Conservation (phyloP, 2,888 invertebrate genomes). For the Galeruca laticollis region DNA sequence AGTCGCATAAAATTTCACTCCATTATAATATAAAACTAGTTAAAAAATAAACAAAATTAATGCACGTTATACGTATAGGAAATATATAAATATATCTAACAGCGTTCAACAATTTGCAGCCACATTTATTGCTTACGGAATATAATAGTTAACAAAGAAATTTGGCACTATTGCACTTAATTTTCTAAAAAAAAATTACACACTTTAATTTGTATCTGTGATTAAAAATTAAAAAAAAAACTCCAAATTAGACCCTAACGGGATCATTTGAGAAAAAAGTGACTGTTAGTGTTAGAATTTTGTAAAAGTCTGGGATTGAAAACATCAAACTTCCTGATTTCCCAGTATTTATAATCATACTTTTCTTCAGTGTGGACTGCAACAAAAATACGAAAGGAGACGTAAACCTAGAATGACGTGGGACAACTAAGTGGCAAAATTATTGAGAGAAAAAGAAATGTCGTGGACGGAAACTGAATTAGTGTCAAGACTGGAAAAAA, state of each 20-base stretch:
- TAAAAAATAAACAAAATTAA: constrained; percentile 47
- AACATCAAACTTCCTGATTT: no score
- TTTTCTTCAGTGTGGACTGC: no score
- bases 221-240: neutral
- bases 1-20: constrained; percentile 53
- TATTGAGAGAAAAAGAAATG: no score
- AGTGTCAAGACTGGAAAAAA: no score
- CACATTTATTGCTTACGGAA: constrained; percentile 47
- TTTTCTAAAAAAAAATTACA: constrained; percentile 21
- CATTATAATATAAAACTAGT: constrained; percentile 51
- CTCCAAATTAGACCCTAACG: neutral
- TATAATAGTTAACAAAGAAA: constrained; percentile 36
- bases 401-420: no score
- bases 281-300: no score
- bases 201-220: neutral
- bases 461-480: no score
- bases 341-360: no score
- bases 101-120: constrained; percentile 44
- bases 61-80: constrained; percentile 45
- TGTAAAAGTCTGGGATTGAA: no score
- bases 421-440: no score
- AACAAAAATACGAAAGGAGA: no score
- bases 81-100: constrained; percentile 49
- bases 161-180: constrained; percentile 59
- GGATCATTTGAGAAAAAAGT: no score